Evolutionary conservation across 37 sponge, comb jelly and placozoan genomes (phyloP).

Genomic region (Dysidea cf. avara): DNA sequence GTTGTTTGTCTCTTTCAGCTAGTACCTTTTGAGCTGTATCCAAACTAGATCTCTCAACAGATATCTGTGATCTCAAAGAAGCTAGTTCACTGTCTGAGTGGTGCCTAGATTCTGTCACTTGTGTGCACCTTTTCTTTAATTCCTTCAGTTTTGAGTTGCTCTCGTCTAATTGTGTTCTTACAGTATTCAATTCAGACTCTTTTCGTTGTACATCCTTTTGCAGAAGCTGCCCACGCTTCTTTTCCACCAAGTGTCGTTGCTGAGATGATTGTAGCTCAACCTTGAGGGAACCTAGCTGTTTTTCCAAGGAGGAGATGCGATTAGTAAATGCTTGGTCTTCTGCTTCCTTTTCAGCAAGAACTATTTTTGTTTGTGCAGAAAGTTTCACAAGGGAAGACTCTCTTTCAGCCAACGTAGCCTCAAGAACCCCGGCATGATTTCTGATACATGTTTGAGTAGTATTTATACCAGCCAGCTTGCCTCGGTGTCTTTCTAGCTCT

Average conservation of each 20-base stretch:
- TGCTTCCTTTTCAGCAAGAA: conserved; percentile 46
- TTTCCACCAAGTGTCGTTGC: conserved; percentile 11
- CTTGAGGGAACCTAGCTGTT: conserved; percentile 5
- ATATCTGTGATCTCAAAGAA: conserved; percentile 35
- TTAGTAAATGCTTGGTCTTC: conserved; percentile 22
- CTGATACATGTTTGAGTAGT: conserved; percentile 52
- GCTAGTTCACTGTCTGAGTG: not conserved
- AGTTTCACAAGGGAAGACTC: conserved; percentile 46
- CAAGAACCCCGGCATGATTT: conserved; percentile 53
- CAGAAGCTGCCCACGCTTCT: conserved; percentile 16
- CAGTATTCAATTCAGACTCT: no score
- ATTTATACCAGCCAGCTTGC: conserved; percentile 59
- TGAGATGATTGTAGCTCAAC: conserved; percentile 21
- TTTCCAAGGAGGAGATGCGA: conserved; percentile 11
- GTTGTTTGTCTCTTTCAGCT: conserved; percentile 36
- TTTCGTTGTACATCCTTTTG: not conserved
- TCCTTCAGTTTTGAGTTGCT: not conserved
- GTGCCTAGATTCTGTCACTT: not conserved
- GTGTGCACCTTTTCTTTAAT: conserved; percentile 31
- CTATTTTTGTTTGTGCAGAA: conserved; percentile 27
- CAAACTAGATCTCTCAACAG: conserved; percentile 8
- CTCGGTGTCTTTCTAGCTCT: conserved; percentile 58
- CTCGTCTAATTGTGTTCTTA: no score
- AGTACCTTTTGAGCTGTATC: conserved; percentile 40
- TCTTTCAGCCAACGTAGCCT: conserved; percentile 57